Base-by-base conservation (phyloP, 2,888 invertebrate species). In the Laspeyria flexula region DNA sequence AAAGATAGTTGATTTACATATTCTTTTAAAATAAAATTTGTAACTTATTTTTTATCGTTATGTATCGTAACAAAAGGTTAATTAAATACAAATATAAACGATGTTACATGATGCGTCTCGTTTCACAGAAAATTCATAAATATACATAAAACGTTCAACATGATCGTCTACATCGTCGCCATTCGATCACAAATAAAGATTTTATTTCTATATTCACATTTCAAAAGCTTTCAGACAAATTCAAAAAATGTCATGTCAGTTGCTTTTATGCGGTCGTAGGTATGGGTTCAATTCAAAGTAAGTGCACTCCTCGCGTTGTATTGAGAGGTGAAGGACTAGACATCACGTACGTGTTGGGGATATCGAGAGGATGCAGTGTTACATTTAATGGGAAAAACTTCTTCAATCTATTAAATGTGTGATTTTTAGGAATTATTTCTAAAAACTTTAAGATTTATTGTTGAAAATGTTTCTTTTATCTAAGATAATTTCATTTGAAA, bases 251-350 rank as follows among this genome's bases (percentile, higher is more conserved):
- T 12, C 16, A 11, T 0, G 1, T 15, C 21, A 18, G 33, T 35
- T 37, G 29, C 41, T 30, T 5, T 12, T 49, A 16, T 9, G 40
- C 2, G 21, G 27, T 33, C 30, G 23, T 46, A 12, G 10, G 25
- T 42, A 38, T 18, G 12, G 13, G 15, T 51, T 40, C 42, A 31
- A 59, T 57, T 65, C 55, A 58, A 48, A 56, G 60, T 50, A 54
- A 70, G 58, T 61, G 59, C 56, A 59, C 58, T 55, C 49, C 34
- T 16, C 10, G 27, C 43, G 31, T 46, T 50, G 37, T 51, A 55
- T 45, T 39, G 42, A 44, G 38, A 27, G 12, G 43, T 25, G 40
- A 38, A 40, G 25, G 40, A 35, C 25, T 11, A 47, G 41, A 53
- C 50, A 42, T 35, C 13, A 41, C 23, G 51, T 44, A 50, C 52